Base-by-base conservation (phyloP, 2,888 invertebrate genomes). In the Dolichomitus sp. region DNA sequence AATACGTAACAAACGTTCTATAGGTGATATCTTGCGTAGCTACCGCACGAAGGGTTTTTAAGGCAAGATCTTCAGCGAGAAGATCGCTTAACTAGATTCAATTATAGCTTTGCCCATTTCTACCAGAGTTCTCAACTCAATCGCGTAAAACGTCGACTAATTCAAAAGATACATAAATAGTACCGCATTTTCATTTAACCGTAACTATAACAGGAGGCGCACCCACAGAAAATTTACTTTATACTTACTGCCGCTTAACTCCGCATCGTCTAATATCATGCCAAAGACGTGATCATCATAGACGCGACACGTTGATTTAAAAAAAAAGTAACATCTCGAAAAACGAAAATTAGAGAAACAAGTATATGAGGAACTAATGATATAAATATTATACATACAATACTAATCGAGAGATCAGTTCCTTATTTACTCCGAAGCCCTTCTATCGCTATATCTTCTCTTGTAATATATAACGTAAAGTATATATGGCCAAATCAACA, bases 251-350 rank as follows among this genome's bases (percentile, higher is more conserved):
- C 69, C 78, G 48, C 74, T 82, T 81, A 65, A 48, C 78, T 74
- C 57, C 72, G 59, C 72, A 75, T 72, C 66, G 68, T 74, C 52
- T 54, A 70, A 48, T 69, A 50, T 54, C 65, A 75, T 74, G 65
- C 82, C 78, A 82, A 78, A 82, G 81, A 81, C 77, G 77, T 81
- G 74, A 77, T 82, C 74, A 69, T 45, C 27, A 30, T 82, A 74
- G 59, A 65, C 27, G 45, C 74, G 57, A 80, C 68, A 75, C 78
- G 68, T 76, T 76, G 11, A 48, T n/a, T 33, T 3, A 33, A 37
- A 52, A n/a, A 45, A 65, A 57, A 23, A 70, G 27, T 12, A 42
- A n/a, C 42, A 42, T n/a, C n/a, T n/a, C 9, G 9, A 11, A 3
- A 37, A 33, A 57, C 1, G 52, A 57, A 17, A 19, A 12, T 45